Conservation (phyloP, 2,113 vertebrate genomes). For the Takifugu flavidus region DNA sequence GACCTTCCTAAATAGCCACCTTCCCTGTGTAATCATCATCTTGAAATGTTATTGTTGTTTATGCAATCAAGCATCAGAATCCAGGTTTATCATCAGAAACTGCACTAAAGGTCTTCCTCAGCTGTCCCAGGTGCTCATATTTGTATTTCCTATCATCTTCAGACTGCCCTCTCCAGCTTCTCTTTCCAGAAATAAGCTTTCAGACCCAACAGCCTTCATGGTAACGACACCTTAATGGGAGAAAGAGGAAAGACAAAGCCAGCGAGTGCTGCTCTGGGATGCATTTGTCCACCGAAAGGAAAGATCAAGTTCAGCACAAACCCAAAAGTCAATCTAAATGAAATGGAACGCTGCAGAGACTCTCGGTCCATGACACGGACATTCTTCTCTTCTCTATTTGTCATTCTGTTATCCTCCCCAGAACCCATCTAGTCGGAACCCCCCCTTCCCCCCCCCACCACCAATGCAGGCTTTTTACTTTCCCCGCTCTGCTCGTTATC, state of each 20-base stretch:
- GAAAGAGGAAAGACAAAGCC: neutral
- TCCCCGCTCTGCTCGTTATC: slow-evolving; percentile 23
- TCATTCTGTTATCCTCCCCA: slow-evolving; percentile 1
- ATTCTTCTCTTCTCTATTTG: slow-evolving; percentile 7
- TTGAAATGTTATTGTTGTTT: no score
- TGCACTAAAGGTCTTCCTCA: no score
- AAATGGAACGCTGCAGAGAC: slow-evolving; percentile 8
- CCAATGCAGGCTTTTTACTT: slow-evolving; percentile 5
- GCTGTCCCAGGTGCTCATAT: no score
- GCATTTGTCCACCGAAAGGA: slow-evolving; percentile 21
- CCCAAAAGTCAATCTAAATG: slow-evolving; percentile 19
- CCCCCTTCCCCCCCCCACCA: slow-evolving; percentile 6
- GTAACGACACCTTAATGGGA: neutral
- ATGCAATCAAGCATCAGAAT: no score
- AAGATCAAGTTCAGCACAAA: slow-evolving; percentile 22
- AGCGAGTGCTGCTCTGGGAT: slow-evolving; percentile 9
- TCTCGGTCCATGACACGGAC: slow-evolving; percentile 20
- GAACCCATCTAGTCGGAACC: neutral
- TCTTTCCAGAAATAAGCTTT: neutral
- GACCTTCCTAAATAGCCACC: no score
- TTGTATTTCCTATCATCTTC: no score
- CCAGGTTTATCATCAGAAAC: no score
- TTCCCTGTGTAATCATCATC: no score
- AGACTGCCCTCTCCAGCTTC: neutral
- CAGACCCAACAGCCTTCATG: no score